Conservation (phyloP, 53 echinoderm and acorn worm species). For the Crossaster papposus region DNA sequence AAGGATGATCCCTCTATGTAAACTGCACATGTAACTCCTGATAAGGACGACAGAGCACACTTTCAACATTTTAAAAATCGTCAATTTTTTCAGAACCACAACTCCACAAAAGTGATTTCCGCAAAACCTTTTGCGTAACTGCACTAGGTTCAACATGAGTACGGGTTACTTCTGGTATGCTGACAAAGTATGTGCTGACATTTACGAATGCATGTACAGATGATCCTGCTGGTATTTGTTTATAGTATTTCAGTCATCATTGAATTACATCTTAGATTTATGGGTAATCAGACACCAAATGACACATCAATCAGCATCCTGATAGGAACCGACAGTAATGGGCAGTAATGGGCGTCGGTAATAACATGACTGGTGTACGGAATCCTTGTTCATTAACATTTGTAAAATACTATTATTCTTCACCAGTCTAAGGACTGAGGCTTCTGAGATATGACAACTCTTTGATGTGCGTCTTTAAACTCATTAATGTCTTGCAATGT, state of each 20-base stretch:
- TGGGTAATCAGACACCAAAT: not conserved
- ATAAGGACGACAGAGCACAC: too few species aligned
- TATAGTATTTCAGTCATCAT: not conserved
- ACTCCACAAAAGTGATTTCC: too few species aligned
- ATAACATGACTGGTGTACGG: not conserved
- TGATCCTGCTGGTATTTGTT: not conserved
- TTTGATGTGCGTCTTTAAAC: too few species aligned
- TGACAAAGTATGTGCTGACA: not conserved
- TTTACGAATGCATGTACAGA: not conserved
- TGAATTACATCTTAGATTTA: not conserved
- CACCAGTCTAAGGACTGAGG: not conserved
- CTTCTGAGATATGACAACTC: not conserved
- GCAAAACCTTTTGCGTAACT: not conserved
- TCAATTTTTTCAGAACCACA: too few species aligned
- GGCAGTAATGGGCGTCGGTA: not conserved
- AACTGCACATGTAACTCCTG: too few species aligned
- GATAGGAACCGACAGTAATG: not conserved
- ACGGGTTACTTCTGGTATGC: not conserved
- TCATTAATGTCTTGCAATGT: too few species aligned
- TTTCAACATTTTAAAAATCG: too few species aligned
- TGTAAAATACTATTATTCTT: not conserved
- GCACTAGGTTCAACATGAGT: not conserved
- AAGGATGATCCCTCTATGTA: not conserved
- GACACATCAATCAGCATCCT: not conserved
- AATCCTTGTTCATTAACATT: not conserved